A percentile compares a stretch with the other conserved stretches of the same genome.
Conservation (phyloP, 2,797 vertebrate genomes). For the Sebastes oblongus region DNA sequence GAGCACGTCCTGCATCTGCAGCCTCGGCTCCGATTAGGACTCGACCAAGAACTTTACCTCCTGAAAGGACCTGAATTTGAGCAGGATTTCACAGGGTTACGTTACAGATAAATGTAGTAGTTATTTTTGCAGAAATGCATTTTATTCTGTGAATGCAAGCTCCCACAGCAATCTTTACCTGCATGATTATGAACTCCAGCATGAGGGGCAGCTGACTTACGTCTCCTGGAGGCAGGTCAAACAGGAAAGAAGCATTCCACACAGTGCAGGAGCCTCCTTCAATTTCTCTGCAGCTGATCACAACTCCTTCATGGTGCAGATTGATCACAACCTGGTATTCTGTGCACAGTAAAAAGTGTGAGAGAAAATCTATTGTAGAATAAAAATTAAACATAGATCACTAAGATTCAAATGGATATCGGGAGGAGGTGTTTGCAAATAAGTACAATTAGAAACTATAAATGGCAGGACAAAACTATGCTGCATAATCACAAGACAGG, state of each 20-base stretch:
- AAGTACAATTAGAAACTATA: not conserved
- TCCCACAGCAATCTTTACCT: constrained; percentile 47
- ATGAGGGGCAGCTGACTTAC: constrained; percentile 64
- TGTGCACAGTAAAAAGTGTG: constrained; percentile 21
- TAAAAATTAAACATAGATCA: not conserved
- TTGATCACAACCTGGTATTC: constrained; percentile 75
- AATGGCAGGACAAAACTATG: not conserved
- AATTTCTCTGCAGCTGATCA: constrained; percentile 71
- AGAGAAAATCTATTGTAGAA: not conserved
- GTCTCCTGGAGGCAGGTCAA: constrained; percentile 76
- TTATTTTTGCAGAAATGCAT: not conserved
- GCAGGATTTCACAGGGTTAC: not conserved
- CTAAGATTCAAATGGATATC: not conserved
- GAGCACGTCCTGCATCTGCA: constrained; percentile 63
- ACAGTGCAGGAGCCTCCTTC: constrained; percentile 47
- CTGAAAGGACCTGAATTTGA: constrained; percentile 62
- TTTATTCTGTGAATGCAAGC: not conserved
- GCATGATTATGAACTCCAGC: constrained; percentile 75
- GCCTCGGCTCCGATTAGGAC: constrained; percentile 70
- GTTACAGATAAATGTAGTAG: not conserved
- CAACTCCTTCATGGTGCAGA: constrained; percentile 60
- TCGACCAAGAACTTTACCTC: constrained; percentile 55
- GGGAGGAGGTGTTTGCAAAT: not conserved
- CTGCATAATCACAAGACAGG: not conserved
- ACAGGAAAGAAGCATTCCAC: constrained; percentile 77